Evolutionary conservation across 2,113 vertebrate genomes (phyloP), one percentile per base, ranked within the genome.

Genomic region (Maccullochella peelii): DNA sequence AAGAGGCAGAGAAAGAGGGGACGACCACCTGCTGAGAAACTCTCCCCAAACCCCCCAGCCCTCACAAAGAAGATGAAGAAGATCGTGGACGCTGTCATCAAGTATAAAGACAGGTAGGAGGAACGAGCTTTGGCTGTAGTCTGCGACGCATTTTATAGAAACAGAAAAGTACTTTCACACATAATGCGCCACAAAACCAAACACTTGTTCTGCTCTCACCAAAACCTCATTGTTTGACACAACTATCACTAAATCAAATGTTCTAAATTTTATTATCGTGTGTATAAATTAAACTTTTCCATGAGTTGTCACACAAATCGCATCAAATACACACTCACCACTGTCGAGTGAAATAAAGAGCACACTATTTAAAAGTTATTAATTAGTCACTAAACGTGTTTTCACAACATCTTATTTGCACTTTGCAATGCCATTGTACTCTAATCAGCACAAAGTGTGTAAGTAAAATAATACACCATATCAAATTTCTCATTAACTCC

Each of bases 21-120:
- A 0, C 88, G 98, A 2, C 98, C 98, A 0, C 98, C 98, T 0
- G 97, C 96, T 0, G 98, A 99, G 82, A 99, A 98, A 38, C 95
- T 99, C 1, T 97, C 97, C 1, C 98, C 98, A 0, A 99, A 99
- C 86, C 98, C 98, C 0, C 97, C 97, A 0, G 94, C 95, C 70
- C 97, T 99, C 85, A 97, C 97, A 81, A 98, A 97, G 87, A 99
- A 99, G 80, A 99, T 99, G 98, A 97, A 94, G 94, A 99, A 98
- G 88, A 97, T 97, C 0, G 97, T 99, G 69, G 98, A 98, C 0
- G 97, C 97, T 0, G 98, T 99, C 50, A 97, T 99, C 90, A 98
- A 98, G 82, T 99, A 99, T 80, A 99, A 99, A 88, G 98, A 99
- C 95, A 97, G 97, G 98, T 98, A 82, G 58, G 9, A 52, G 2